Percentiles rank a stretch among this genome's conserved stretches.
Conservation (phyloP, 2,113 vertebrate genomes). For the Tilapia sparmanii region DNA sequence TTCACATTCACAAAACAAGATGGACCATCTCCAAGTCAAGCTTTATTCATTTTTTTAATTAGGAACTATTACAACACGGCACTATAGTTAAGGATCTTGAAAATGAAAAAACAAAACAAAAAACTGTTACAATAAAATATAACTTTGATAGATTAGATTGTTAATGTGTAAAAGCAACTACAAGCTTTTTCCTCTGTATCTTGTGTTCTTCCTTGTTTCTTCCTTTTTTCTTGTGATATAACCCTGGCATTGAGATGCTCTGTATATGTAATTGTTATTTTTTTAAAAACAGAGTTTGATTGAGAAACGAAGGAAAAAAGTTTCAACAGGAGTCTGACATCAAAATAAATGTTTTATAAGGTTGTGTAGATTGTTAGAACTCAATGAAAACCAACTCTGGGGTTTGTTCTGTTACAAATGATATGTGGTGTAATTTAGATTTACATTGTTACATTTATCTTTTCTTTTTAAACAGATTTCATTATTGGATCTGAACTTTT, state of each 20-base stretch:
- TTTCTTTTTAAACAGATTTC: constrained; percentile 70
- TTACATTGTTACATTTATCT: background rate
- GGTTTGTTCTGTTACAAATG: background rate
- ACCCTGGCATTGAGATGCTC: background rate
- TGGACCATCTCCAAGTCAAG: background rate
- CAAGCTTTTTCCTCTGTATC: background rate
- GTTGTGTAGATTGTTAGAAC: background rate
- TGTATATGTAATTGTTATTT: background rate
- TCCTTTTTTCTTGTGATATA: background rate
- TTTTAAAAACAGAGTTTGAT: background rate
- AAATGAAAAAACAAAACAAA: rapidly evolving
- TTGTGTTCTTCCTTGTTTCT: background rate
- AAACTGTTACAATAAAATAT: background rate
- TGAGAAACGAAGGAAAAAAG: rapidly evolving
- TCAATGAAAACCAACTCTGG: background rate
- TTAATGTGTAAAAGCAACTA: background rate
- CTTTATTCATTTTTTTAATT: background rate
- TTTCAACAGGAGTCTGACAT: background rate
- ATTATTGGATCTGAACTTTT: constrained; percentile 87
- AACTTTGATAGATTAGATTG: background rate
- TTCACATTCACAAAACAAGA: background rate
- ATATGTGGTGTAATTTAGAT: background rate
- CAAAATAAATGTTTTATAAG: background rate
- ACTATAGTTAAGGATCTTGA: background rate
- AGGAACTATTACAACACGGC: background rate